Evolutionary conservation across 2,113 vertebrate species (phyloP).

Genomic region (Triplophysa tibetana): DNA sequence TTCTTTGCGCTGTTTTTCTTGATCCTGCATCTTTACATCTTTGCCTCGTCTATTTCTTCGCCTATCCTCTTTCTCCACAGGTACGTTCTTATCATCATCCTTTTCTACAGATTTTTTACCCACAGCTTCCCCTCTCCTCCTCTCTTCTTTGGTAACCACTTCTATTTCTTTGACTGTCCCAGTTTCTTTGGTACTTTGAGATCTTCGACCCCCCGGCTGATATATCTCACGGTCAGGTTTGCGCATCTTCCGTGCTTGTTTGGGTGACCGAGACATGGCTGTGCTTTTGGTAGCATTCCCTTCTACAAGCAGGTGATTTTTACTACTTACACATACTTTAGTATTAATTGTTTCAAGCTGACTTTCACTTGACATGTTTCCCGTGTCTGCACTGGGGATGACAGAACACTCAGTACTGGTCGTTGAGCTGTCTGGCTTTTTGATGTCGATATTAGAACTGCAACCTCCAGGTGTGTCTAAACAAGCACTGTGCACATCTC

Average conservation of each 20-base stretch:
- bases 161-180: constrained; percentile 60
- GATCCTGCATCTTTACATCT: constrained; percentile 44
- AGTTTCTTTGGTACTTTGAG: constrained; percentile 65
- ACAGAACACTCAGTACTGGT: background rate
- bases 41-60: constrained; percentile 49
- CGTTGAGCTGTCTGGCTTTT: constrained; percentile 30
- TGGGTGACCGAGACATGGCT: constrained; percentile 59
- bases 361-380: constrained; percentile 21
- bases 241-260: constrained; percentile 76
- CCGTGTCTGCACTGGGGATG: background rate
- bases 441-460: background rate
- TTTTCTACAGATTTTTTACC: constrained; percentile 7
- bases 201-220: constrained; percentile 86
- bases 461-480: constrained; percentile 10
- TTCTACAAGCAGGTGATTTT: background rate
- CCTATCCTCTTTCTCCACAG: constrained; percentile 43
- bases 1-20: constrained; percentile 28
- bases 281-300: constrained; percentile 33
- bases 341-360: background rate
- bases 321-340: background rate
- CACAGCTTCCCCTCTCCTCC: constrained; percentile 49
- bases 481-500: constrained; percentile 48
- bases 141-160: constrained; percentile 44
- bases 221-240: constrained; percentile 95
- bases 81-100: constrained; percentile 28